These are phyloP conservation scores for Trisateles emortualis DNA, from an alignment of 2,888 invertebrate genomes.

Conservation along the genomic window DNA sequence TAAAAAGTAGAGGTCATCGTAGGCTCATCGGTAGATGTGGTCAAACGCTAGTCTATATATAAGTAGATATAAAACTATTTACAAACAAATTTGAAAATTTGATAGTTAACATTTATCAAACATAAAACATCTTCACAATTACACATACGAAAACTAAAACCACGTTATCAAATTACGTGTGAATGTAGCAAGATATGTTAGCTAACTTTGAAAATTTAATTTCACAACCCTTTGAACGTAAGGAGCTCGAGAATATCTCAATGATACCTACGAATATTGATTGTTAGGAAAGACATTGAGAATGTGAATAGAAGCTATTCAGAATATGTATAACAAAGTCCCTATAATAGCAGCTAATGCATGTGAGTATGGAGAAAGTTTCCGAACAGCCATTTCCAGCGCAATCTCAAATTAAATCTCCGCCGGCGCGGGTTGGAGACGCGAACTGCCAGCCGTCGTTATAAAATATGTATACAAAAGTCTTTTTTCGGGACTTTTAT, in stretches of 20 bases:
- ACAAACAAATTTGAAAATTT: too few species aligned
- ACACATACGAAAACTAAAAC: constrained; percentile 19
- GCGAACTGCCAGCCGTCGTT: constrained; percentile 58
- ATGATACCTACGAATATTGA: constrained; percentile 54
- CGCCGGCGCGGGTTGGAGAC: constrained; percentile 63
- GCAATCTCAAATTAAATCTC: constrained; percentile 84
- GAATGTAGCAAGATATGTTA: constrained; percentile 30
- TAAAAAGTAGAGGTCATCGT: too few species aligned
- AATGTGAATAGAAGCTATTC: constrained; percentile 63
- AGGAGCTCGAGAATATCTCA: constrained; percentile 16
- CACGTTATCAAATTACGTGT: constrained; percentile 38
- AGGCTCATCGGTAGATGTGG: too few species aligned
- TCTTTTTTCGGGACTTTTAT: constrained; percentile 61
- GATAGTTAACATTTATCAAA: background rate
- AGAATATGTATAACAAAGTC: constrained; percentile 64
- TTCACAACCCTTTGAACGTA: constrained; percentile 15
- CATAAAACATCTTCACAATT: constrained; percentile 2
- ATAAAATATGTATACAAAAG: constrained; percentile 66
- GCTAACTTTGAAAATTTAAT: constrained; percentile 38
- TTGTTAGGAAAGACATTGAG: constrained; percentile 44
- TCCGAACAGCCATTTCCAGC: constrained; percentile 66
- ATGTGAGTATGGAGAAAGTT: constrained; percentile 78
- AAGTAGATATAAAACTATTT: too few species aligned
- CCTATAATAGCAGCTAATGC: constrained; percentile 73
- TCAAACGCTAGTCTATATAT: too few species aligned